phyloP scores from a whole-genome alignment of 2,113 vertebrate genomes.

The Alaudala cheleensis region DNA sequence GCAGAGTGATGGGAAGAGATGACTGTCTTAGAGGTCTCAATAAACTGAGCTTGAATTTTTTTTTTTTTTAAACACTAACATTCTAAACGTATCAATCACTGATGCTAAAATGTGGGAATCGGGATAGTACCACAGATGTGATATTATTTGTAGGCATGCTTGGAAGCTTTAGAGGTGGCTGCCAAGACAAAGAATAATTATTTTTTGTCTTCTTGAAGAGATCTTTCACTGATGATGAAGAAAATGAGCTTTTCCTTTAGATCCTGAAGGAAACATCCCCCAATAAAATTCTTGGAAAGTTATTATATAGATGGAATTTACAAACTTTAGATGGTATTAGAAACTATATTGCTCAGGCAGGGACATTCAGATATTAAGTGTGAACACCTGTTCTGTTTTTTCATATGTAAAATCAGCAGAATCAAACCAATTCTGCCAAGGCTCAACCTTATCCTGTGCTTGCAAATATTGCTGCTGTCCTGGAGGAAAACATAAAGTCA shows the following conservation, averaged over 20 bases:
- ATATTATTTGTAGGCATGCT: not conserved
- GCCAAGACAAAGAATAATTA: not conserved
- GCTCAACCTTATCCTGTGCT: not conserved
- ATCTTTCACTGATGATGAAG: not conserved
- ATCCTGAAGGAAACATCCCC: not conserved
- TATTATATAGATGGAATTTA: not conserved
- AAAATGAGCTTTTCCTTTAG: not conserved
- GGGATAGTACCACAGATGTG: not conserved
- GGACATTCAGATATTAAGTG: not conserved
- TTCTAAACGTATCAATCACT: not conserved
- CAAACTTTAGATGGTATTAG: not conserved
- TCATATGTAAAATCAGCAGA: not conserved
- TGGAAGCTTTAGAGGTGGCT: not conserved
- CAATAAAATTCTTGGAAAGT: not conserved
- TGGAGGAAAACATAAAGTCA: not conserved
- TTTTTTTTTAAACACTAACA: not conserved
- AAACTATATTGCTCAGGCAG: not conserved
- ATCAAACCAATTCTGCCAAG: not conserved
- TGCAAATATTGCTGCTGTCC: not conserved
- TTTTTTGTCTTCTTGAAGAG: not conserved
- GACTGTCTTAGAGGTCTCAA: not conserved
- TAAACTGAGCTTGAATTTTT: rapidly evolving
- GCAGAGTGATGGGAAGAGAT: not conserved
- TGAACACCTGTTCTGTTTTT: not conserved
- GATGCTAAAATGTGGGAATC: not conserved